A percentile compares a stretch with the other conserved stretches of the same genome.
Conservation (phyloP, 2,113 vertebrate species). For the Sorex fumeus region DNA sequence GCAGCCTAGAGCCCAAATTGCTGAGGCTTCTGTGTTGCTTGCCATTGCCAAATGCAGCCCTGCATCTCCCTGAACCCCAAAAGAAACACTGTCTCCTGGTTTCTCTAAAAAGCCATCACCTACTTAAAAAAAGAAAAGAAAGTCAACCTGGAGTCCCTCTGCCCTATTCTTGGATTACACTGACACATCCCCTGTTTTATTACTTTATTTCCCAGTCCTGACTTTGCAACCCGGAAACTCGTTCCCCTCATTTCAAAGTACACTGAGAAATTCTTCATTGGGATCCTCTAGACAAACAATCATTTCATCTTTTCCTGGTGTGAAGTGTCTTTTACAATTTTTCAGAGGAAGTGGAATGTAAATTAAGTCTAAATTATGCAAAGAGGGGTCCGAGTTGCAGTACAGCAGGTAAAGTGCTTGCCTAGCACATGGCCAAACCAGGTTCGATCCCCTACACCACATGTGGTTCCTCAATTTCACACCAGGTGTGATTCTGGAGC, state of each 20-base stretch:
- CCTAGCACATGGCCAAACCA: too few species aligned
- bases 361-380: slow-evolving; percentile 6
- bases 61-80: not conserved
- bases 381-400: too few species aligned
- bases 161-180: not conserved
- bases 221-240: slow-evolving; percentile 9
- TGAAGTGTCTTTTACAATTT: slow-evolving; percentile 1
- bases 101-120: not conserved
- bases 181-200: not conserved
- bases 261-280: not conserved
- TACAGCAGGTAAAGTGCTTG: too few species aligned
- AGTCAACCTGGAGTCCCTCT: not conserved
- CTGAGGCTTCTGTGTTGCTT: not conserved
- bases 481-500: too few species aligned
- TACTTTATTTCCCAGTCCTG: not conserved
- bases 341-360: not conserved
- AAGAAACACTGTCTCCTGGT: not conserved
- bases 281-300: slow-evolving; percentile 2
- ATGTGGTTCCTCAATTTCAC: too few species aligned
- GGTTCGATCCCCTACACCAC: too few species aligned
- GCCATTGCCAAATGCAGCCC: not conserved
- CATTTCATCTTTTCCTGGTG: not conserved
- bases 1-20: not conserved
- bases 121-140: not conserved
- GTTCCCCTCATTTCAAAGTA: not conserved